A percentile compares a stretch with the other conserved stretches of the same genome.
Conservation (phyloP, 30 jellyfish, hydroid and myxozoan genomes). For the Morbakka virulenta region DNA sequence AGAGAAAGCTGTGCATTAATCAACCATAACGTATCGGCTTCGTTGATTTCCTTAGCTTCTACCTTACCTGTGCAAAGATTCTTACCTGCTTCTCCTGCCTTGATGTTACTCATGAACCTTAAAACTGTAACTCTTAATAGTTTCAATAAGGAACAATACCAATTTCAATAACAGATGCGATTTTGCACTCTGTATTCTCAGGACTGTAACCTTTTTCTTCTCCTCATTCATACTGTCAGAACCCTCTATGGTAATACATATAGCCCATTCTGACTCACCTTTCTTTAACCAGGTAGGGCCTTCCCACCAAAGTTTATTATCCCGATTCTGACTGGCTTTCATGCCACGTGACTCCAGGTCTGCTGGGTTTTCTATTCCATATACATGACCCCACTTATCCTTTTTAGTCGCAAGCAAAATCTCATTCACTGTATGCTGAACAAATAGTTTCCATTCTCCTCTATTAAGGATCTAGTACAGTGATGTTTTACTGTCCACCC, state of each 20-base stretch:
- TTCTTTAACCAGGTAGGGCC: too few species aligned
- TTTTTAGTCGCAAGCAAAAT: too few species aligned
- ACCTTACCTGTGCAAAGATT: background rate
- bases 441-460: too few species aligned
- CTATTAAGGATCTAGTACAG: slow-evolving; percentile 31
- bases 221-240: background rate
- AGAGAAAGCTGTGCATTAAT: too few species aligned
- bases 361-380: slow-evolving; percentile 42
- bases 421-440: too few species aligned
- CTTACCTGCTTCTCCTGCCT: background rate
- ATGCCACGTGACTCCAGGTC: slow-evolving; percentile 34
- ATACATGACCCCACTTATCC: slow-evolving; percentile 39
- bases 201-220: background rate
- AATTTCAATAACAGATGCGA: background rate
- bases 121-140: background rate
- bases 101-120: background rate
- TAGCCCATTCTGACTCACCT: too few species aligned
- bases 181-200: background rate
- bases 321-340: too few species aligned
- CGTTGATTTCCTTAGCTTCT: background rate
- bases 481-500: slow-evolving; percentile 60
- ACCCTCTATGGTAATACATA: too few species aligned
- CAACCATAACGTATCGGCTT: too few species aligned
- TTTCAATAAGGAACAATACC: background rate
- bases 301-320: too few species aligned